phyloP scores from a whole-genome alignment of 2,888 invertebrate species.

The Cantharis nigra region DNA sequence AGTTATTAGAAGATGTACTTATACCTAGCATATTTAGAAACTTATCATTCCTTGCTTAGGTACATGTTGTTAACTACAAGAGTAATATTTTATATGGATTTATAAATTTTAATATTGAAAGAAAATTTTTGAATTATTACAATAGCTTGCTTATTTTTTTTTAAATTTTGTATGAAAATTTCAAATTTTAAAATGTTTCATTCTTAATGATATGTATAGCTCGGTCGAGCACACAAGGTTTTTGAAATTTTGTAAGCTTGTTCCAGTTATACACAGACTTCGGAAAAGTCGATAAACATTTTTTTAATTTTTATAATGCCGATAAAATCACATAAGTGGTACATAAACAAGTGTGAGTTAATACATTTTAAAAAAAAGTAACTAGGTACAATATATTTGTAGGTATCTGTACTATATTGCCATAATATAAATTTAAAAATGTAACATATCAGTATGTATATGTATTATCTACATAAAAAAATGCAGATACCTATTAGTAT shows the following conservation, averaged over 20 bases:
- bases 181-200: neutral
- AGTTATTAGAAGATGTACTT: slow-evolving; percentile 40
- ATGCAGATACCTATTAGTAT: neutral
- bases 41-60: slow-evolving; percentile 67
- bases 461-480: neutral
- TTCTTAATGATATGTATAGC: neutral
- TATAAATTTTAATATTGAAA: slow-evolving; percentile 22
- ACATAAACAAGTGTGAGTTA: neutral
- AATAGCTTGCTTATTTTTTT: slow-evolving; percentile 1
- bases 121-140: slow-evolving; percentile 12
- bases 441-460: neutral
- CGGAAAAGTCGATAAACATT: neutral
- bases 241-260: neutral
- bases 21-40: slow-evolving; percentile 66
- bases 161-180: neutral
- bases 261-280: neutral
- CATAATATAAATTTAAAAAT: neutral
- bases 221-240: neutral
- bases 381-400: neutral
- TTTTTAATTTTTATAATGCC: neutral
- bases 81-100: slow-evolving; percentile 27
- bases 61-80: slow-evolving; percentile 35
- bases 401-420: neutral
- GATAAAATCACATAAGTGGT: neutral
- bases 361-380: neutral